Conservation (phyloP, 2,888 invertebrate species). For the Neoascia interrupta region DNA sequence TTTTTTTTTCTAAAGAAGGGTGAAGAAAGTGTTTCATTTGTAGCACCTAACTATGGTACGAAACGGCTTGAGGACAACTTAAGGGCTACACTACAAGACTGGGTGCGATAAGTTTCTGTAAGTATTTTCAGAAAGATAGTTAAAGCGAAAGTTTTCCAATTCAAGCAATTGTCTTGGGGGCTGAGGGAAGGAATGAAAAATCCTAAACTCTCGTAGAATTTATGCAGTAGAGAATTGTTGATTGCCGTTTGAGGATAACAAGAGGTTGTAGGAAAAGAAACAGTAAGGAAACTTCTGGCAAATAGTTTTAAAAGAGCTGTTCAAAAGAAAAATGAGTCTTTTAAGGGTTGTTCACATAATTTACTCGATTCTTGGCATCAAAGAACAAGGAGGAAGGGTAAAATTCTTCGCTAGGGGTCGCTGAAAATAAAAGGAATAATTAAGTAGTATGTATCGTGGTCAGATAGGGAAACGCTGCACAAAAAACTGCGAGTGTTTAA, state of each 20-base stretch:
- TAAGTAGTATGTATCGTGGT: no score
- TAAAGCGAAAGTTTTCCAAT: conserved; percentile 57
- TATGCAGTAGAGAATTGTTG: conserved; percentile 33
- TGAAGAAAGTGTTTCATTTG: conserved; percentile 17
- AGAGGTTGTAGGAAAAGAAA: neutral
- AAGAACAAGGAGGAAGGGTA: neutral
- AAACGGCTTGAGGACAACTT: conserved; percentile 37
- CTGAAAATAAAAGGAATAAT: neutral
- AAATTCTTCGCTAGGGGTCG: neutral
- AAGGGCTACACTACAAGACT: conserved; percentile 7
- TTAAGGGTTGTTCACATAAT: conserved; percentile 18
- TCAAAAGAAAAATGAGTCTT: conserved; percentile 11
- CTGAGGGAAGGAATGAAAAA: neutral
- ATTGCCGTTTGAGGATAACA: conserved; percentile 5
- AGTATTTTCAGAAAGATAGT: conserved; percentile 23
- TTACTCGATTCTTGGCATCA: conserved; percentile 7
- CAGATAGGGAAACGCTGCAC: no score
- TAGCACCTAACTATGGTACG: conserved; percentile 21
- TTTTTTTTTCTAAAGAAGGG: neutral
- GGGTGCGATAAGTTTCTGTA: conserved; percentile 28
- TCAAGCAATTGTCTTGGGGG: conserved; percentile 28
- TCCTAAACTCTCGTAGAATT: conserved; percentile 8
- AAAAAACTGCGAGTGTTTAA: no score
- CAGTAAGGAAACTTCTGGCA: neutral
- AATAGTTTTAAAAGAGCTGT: conserved; percentile 17